Base-by-base conservation (phyloP, 2,113 vertebrate genomes). In the Amblyopsis rosae region DNA sequence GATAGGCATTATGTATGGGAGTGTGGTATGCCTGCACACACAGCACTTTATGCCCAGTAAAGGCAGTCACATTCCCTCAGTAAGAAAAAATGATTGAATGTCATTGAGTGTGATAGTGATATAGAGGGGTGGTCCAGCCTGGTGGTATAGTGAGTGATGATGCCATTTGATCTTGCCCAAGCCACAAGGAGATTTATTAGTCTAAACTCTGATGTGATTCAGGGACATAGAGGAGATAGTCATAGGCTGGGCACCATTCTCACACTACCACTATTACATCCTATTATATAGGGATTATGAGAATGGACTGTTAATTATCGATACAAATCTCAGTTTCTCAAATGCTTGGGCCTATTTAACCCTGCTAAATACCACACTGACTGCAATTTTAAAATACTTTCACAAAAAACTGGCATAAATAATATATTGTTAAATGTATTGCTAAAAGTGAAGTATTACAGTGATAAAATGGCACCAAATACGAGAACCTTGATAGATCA, bases 31-130 rank as follows among this genome's bases (percentile, higher is more conserved):
- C 65, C 63, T 88, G 79, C 79, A 72, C 73, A 82, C 78, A 73
- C 81, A 88, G 82, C 88, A 82, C 72, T 84, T 84, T 75, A 48
- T 67, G 67, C 57, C 60, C 63, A 75, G 70, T 72, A 69, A 81
- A 75, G 77, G 57, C 71, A 65, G 67, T 72, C 74, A 82, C 76
- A 72, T 81, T 70, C 67, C 69, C 62, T 67, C 75, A 9, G 70
- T 59, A 49, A 72, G 74, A 69, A 86, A 77, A 77, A 81, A 86
- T 73, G 69, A 72, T 67, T 26, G 59, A 69, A 76, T 75, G 55
- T 77, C 76, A 80, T 84, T 82, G 74, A 69, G 72, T 72, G 63
- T 69, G 59, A 54, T 68, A 66, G 62, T 70, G 67, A 83, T 72
- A 60, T 74, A 79, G 73, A 77, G 70, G 71, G 45, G 60, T 47